Evolutionary conservation across 1,140 invertebrate species (phyloP).

Genomic region (Matsumurasca onukii): DNA sequence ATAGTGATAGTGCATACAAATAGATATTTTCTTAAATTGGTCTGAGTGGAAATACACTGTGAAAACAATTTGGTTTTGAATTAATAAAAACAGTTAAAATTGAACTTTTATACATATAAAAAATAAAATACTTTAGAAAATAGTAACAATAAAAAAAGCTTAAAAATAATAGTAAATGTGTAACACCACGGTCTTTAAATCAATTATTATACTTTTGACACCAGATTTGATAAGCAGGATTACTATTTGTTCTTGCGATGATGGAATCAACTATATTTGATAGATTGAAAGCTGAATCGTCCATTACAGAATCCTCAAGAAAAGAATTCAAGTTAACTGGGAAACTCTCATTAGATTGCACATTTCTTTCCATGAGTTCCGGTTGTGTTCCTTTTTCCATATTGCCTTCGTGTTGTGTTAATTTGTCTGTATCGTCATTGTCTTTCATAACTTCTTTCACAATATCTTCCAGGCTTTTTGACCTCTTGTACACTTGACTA

Average conservation of each 20-base stretch:
- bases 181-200: background rate
- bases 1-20: too few relatives aligned
- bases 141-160: background rate
- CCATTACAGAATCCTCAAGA: background rate
- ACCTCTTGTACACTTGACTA: background rate
- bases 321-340: background rate
- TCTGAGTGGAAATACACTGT: too few relatives aligned
- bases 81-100: conserved; percentile 3
- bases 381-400: too few relatives aligned
- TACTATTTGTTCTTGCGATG: conserved; percentile 9
- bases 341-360: background rate
- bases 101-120: background rate
- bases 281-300: conserved; percentile 26
- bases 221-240: conserved; percentile 9
- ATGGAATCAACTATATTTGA: conserved; percentile 37
- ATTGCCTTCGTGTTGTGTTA: too few relatives aligned
- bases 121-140: background rate
- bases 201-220: background rate
- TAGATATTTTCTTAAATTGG: too few relatives aligned
- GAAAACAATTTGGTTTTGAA: background rate
- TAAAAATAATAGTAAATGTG: background rate
- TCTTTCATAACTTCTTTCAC: background rate
- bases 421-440: too few relatives aligned
- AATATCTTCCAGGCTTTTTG: background rate
- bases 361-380: too few relatives aligned